Evolutionary conservation across 2,888 invertebrate species (phyloP).

Genomic region (Plutella xylostella): DNA sequence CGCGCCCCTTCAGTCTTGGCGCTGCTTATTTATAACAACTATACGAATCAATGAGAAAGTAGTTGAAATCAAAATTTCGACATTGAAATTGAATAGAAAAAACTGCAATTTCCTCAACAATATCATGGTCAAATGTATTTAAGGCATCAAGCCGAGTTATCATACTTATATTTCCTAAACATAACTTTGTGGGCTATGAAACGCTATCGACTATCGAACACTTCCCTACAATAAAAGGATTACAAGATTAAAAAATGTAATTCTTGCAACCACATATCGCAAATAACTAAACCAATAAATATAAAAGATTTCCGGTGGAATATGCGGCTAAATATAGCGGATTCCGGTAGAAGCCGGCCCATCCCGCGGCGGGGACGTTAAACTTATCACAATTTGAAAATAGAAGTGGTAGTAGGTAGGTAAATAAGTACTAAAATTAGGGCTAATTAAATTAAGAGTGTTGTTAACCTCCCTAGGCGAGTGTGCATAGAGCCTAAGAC

Average conservation of each 20-base stretch:
- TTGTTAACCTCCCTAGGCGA: not conserved
- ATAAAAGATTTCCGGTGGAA: not conserved
- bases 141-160: too few relatives aligned
- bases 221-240: too few relatives aligned
- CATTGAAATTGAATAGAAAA: too few relatives aligned
- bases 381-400: not conserved
- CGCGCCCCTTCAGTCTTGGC: slow-evolving; percentile 2
- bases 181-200: too few relatives aligned
- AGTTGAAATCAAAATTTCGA: too few relatives aligned
- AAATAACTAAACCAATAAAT: not conserved
- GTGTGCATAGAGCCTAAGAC: too few relatives aligned
- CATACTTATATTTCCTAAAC: too few relatives aligned
- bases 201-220: too few relatives aligned
- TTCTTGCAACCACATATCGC: not conserved
- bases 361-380: not conserved
- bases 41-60: too few relatives aligned
- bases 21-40: not conserved
- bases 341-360: too few relatives aligned
- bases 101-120: too few relatives aligned
- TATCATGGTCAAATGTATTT: too few relatives aligned
- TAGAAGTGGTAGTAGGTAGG: not conserved
- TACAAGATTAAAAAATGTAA: not conserved
- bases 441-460: slow-evolving; percentile 4
- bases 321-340: not conserved
- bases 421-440: not conserved